A percentile compares a stretch with the other conserved stretches of the same genome.
Evolutionary conservation across 2,113 vertebrate species (phyloP).

Genomic region (Calyptomena viridis): DNA sequence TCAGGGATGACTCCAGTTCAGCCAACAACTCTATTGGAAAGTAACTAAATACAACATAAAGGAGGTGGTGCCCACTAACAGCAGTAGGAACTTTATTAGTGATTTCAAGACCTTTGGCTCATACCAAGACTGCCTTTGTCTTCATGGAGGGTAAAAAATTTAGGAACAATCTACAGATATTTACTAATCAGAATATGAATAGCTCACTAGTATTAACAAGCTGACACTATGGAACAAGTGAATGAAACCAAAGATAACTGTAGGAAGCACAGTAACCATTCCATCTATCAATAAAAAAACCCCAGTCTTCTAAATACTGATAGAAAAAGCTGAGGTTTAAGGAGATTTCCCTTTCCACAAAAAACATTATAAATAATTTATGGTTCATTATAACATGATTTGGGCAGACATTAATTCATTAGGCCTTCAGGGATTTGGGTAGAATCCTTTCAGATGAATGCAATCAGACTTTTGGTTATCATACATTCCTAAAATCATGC

Average conservation of each 20-base stretch:
- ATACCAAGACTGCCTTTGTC: neutral
- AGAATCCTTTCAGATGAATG: neutral
- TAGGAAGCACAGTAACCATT: neutral
- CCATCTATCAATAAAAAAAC: neutral
- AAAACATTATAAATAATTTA: neutral
- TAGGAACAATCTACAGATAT: neutral
- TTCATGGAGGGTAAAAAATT: neutral
- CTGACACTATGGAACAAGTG: neutral
- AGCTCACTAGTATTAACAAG: neutral
- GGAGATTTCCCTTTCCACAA: neutral
- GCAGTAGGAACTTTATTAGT: neutral
- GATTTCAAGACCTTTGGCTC: neutral
- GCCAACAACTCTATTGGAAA: neutral
- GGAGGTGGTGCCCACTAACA: neutral
- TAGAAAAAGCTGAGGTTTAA: neutral
- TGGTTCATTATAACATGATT: slow-evolving; percentile 5
- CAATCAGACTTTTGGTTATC: slow-evolving; percentile 9
- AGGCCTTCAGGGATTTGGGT: slow-evolving; percentile 20
- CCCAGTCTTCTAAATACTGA: neutral
- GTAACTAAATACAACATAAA: rapidly evolving
- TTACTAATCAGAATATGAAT: neutral
- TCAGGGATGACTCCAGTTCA: neutral
- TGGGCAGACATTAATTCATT: slow-evolving; percentile 7
- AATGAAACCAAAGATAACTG: neutral
- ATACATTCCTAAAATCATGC: slow-evolving; percentile 6